Base-by-base conservation (phyloP, 2,888 invertebrate species). In the Cephus runcator region DNA sequence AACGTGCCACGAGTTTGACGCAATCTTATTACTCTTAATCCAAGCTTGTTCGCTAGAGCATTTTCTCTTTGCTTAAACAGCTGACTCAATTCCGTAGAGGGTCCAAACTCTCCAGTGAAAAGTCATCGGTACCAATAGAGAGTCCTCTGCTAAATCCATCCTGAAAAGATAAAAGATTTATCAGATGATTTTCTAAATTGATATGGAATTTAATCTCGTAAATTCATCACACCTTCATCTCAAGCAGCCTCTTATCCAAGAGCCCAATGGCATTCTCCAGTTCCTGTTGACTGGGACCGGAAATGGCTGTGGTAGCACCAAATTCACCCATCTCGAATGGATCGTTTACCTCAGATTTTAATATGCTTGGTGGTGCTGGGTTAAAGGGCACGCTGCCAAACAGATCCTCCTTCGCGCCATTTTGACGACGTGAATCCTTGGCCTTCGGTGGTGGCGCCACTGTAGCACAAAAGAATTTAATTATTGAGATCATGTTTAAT, bases 51-150 rank as follows among this genome's bases (percentile, higher is more conserved):
- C 56, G 56, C 56, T 23, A 56, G 23, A 23, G 23, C 56, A 56
- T 23, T 56, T 23, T 56, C 2, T 23, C 23, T 56, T 56, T 15
- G 31, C 71, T 71, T 31, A 12, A 12, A 31, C 4, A 3, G 23
- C 0, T 23, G 71, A 31, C 30, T 91, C 86, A 93, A 84, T 97
- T 97, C 92, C 96, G 95, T 87, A 98, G 93, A 80, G 98, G 98
- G 93, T 98, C 98, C 92, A 98, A 94, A 92, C 97, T 97, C 91
- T 98, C 98, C 92, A 98, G 93, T 85, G 97, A 97, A 93, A 98
- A 98, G 93, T 98, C 98, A 92, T 98, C 98, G 90, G 97, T 96
- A 88, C 97, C 97, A 92, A 97, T 96, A 83, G 96, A 94, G 88
- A 97, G 93, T 85, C 97, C 97, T 92, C 96, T 94, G 92, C 96